These are phyloP conservation scores for Rhimphoctona megacephalus DNA, from an alignment of 2,888 invertebrate genomes.

Conservation along the genomic window DNA sequence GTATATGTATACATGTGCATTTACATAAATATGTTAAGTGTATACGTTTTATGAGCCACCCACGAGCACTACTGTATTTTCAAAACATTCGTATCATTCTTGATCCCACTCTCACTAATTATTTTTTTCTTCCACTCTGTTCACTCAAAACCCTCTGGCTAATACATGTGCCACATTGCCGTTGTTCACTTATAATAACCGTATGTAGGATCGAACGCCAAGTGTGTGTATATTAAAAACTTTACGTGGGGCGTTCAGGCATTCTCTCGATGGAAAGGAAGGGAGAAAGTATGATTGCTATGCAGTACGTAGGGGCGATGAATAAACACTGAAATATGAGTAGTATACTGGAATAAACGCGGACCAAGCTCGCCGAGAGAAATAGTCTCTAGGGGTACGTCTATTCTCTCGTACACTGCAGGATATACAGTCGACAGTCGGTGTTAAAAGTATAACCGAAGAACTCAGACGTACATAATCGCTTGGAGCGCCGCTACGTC, in stretches of 20 bases:
- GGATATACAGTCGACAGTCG: too few species aligned
- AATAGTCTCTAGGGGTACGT: too few species aligned
- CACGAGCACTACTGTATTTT: constrained; percentile 27
- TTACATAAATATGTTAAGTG: background rate
- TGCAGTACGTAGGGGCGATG: background rate
- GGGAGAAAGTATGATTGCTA: constrained; percentile 17
- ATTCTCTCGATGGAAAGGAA: constrained; percentile 11
- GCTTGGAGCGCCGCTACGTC: too few species aligned
- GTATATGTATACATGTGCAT: background rate
- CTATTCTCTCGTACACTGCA: too few species aligned
- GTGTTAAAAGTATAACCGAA: too few species aligned
- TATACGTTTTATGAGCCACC: background rate
- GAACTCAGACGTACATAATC: too few species aligned
- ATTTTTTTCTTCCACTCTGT: constrained; percentile 17
- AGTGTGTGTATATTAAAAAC: constrained; percentile 20
- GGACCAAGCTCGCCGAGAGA: too few species aligned
- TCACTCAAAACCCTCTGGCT: constrained; percentile 41
- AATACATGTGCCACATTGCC: constrained; percentile 64
- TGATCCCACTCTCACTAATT: background rate
- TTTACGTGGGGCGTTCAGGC: constrained; percentile 38
- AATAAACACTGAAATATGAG: too few species aligned
- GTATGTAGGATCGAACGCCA: constrained; percentile 21
- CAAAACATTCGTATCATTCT: constrained; percentile 54
- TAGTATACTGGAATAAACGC: too few species aligned
- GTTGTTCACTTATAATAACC: constrained; percentile 47